Conservation (phyloP, 2,797 vertebrate genomes). For the Hydrolagus colliei region DNA sequence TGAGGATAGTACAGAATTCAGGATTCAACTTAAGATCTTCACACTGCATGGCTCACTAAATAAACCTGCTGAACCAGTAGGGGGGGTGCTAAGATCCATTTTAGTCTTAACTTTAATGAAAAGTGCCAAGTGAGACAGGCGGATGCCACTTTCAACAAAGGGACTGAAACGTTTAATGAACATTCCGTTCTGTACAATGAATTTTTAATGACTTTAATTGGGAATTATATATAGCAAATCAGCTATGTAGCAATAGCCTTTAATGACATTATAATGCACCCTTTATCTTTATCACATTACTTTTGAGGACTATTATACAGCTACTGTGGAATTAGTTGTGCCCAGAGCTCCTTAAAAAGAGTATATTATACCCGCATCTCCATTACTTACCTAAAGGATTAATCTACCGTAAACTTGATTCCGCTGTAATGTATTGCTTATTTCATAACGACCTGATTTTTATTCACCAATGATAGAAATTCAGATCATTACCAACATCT, state of each 20-base stretch:
- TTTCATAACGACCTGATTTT: neutral
- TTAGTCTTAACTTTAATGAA: neutral
- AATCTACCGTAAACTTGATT: neutral
- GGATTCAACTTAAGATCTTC: too few species aligned
- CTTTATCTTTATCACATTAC: neutral
- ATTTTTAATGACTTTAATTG: neutral
- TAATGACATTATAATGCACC: neutral
- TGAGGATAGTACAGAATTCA: too few species aligned
- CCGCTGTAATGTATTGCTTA: neutral
- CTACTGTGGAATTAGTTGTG: conserved; percentile 1
- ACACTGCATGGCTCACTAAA: too few species aligned
- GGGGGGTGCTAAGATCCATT: too few species aligned
- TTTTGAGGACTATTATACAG: neutral
- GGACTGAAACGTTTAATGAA: neutral
- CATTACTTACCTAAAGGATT: neutral
- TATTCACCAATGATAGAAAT: neutral
- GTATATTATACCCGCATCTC: neutral
- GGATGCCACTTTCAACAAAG: too few species aligned
- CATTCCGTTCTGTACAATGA: neutral
- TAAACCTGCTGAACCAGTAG: too few species aligned
- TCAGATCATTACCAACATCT: neutral
- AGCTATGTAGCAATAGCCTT: neutral
- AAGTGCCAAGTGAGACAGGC: too few species aligned
- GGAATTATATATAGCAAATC: conserved; percentile 11
- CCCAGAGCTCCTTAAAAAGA: neutral